Percentiles rank a stretch among this genome's conserved stretches.
These are phyloP conservation scores for Enteromius mattozi DNA, from an alignment of 2,797 vertebrate species.

Conservation along the genomic window DNA sequence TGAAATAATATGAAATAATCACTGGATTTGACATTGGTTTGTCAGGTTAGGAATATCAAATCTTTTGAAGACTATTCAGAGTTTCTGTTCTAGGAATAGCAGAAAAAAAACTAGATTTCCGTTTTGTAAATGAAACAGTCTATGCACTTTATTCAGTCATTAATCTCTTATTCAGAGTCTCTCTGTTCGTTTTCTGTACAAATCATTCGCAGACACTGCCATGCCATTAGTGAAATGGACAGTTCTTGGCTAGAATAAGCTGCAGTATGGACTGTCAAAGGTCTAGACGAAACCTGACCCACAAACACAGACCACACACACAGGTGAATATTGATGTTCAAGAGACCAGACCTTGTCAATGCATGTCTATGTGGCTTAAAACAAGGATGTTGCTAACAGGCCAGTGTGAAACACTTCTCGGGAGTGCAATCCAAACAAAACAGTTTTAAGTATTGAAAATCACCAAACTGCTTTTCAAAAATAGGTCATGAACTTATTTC, in stretches of 20 bases:
- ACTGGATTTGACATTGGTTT: neutral
- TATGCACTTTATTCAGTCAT: neutral
- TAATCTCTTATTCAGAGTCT: neutral
- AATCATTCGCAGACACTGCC: neutral
- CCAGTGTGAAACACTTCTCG: neutral
- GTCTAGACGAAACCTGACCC: conserved; percentile 33
- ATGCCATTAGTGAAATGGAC: neutral
- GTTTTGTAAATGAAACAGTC: neutral
- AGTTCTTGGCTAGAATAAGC: conserved; percentile 10
- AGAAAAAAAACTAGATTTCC: neutral
- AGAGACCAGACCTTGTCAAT: neutral
- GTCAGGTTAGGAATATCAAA: neutral
- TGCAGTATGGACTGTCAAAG: conserved; percentile 14
- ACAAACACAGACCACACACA: conserved; percentile 16
- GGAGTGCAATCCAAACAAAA: conserved; percentile 10
- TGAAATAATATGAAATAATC: neutral
- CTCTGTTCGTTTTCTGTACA: neutral
- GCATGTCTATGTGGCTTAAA: conserved; percentile 5
- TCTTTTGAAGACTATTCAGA: neutral
- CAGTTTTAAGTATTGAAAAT: neutral
- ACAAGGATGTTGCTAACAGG: conserved; percentile 10
- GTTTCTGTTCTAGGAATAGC: neutral
- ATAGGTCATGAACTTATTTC: neutral
- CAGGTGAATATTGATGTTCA: conserved; percentile 8
- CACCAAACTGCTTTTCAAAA: neutral